Evolutionary conservation across 1,140 invertebrate genomes (phyloP).

Genomic region (Reticulitermes speratus): DNA sequence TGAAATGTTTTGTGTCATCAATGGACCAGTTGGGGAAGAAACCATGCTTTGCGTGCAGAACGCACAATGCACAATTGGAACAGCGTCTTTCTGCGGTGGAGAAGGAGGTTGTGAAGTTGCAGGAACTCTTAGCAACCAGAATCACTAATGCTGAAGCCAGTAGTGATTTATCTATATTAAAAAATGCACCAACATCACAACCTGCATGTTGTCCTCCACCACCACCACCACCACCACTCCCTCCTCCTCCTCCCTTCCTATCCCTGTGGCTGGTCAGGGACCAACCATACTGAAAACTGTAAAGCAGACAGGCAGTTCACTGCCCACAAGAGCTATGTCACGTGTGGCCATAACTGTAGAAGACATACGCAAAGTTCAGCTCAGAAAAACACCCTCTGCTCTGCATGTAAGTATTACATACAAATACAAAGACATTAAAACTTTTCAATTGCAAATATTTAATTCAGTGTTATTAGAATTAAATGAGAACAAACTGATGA

Average conservation of each 20-base stretch:
- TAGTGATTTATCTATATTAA: not conserved
- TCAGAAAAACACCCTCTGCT: conserved; percentile 13
- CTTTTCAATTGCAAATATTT: no score
- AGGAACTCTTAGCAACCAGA: not conserved
- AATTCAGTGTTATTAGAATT: no score
- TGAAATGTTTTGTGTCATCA: not conserved
- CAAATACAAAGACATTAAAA: no score
- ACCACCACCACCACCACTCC: not conserved
- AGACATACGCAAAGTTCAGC: conserved; percentile 21
- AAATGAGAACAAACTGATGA: no score
- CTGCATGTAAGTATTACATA: not conserved
- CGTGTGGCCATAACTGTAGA: conserved; percentile 24
- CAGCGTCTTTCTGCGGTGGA: conserved; percentile 5
- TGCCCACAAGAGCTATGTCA: not conserved
- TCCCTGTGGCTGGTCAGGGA: not conserved
- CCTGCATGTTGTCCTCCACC: conserved; percentile 19
- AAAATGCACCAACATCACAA: not conserved
- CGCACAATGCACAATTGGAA: not conserved
- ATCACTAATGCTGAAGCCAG: not conserved
- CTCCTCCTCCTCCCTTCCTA: not conserved
- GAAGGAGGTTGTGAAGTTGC: not conserved
- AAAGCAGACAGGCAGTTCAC: not conserved
- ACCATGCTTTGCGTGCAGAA: not conserved
- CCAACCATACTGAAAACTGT: not conserved
- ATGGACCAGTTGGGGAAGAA: not conserved